Evolutionary conservation across 1,140 invertebrate genomes (phyloP), one percentile per base, ranked within the genome.

Genomic region (Leguminivora glycinivorella): DNA sequence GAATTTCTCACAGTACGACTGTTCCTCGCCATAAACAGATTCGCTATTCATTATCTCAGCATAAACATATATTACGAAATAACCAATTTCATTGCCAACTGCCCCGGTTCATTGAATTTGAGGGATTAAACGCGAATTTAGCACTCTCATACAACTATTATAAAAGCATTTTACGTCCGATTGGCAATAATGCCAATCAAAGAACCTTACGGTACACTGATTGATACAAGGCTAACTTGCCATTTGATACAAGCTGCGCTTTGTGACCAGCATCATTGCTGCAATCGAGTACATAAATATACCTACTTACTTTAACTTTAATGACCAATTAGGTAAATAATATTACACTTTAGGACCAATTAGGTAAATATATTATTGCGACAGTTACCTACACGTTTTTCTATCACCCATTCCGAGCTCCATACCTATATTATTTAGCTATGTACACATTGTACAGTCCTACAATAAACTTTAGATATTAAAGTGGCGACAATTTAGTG

Each of bases 1-100:
- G 85, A 90, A 90, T 90, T 89, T 90, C 85, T 88, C 87, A 89
- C 87, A 78, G 79, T 79, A 81, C 58, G 74, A 82, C 80, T 52
- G 17, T 52, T 52, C 47, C 47, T 63, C 24, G 14, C 56, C 83
- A 84, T 85, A 83, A 85, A 89, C 81, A 84, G 72, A 82, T 78
- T 76, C 63, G 68, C 70, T 68, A 69, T 72, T 68, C 72, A 72
- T 72, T 73, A 67, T 43, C 73, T 69, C 26, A 69, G 67, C 68
- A 72, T 52, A 29, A 63, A 63, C 58, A 31, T 63, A 29, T 60
- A n/a, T n/a, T n/a, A n/a, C n/a, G 5, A 26, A 60, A 60, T 63
- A 52, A 52, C 47, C 47, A 29, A 63, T 34, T 63, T 31, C 14
- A 63, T 63, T 29, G 58, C 58, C 31, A 29, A 58, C 4, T 63